These are phyloP conservation scores for Patella caerulea DNA, from an alignment of 2,888 invertebrate species.

Conservation along the genomic window DNA sequence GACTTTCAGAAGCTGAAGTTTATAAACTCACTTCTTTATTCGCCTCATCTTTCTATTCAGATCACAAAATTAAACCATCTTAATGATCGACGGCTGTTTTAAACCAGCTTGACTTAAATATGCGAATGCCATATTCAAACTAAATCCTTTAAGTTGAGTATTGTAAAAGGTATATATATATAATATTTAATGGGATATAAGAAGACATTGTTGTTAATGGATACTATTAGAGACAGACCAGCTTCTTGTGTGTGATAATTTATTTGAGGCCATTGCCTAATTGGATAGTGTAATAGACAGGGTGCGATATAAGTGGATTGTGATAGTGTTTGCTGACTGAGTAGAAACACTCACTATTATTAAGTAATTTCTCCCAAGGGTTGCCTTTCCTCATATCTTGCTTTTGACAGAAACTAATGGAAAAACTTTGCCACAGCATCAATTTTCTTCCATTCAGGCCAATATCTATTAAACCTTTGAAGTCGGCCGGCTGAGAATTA, in stretches of 20 bases:
- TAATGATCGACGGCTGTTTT: too few species aligned
- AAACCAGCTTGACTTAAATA: too few species aligned
- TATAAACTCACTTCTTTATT: too few species aligned
- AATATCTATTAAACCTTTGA: conserved; percentile 2
- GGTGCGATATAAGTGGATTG: conserved; percentile 2
- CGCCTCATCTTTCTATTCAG: too few species aligned
- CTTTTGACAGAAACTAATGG: conserved; percentile 11
- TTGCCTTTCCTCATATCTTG: conserved; percentile 7
- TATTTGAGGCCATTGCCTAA: not conserved
- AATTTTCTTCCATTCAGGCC: not conserved
- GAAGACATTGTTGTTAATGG: too few species aligned
- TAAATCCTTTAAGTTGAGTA: too few species aligned
- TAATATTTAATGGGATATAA: too few species aligned
- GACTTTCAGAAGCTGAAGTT: too few species aligned
- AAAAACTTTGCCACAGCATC: conserved; percentile 2
- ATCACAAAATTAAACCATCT: too few species aligned
- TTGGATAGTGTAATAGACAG: conserved; percentile 2
- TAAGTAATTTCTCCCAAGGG: conserved; percentile 12
- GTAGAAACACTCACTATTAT: conserved; percentile 10
- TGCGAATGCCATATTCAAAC: too few species aligned
- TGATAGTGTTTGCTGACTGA: not conserved
- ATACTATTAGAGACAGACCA: not conserved
- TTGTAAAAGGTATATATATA: too few species aligned
- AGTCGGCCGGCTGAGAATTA: not conserved
- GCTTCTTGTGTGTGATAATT: not conserved